Evolutionary conservation across 2,888 invertebrate species (phyloP).

Genomic region (Hemaris fuciformis): DNA sequence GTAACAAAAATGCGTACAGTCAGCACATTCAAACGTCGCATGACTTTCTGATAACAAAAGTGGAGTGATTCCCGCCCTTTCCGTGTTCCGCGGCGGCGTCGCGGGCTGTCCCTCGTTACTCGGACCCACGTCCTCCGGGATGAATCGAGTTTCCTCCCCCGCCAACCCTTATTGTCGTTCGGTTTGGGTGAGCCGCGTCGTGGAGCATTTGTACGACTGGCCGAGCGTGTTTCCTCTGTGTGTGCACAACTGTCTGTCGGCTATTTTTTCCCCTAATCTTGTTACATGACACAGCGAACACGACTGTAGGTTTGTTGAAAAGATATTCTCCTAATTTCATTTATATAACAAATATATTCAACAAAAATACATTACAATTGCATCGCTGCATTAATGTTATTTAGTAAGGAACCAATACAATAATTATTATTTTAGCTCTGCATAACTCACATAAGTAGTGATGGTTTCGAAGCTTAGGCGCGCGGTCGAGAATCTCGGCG

Average conservation of each 20-base stretch:
- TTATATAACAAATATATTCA: too few species aligned
- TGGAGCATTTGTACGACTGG: slow-evolving; percentile 29
- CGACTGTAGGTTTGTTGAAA: background rate
- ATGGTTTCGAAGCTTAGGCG: too few species aligned
- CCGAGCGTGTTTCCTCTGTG: slow-evolving; percentile 2
- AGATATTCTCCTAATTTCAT: background rate
- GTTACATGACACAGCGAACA: background rate
- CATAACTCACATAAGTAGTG: too few species aligned
- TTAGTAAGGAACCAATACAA: background rate
- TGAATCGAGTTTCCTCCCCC: slow-evolving; percentile 58
- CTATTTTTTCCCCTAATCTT: background rate
- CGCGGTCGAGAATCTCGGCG: too few species aligned
- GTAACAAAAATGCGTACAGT: background rate
- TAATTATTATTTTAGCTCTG: background rate
- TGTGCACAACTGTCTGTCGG: background rate
- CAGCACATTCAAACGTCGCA: slow-evolving; percentile 11
- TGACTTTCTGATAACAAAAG: slow-evolving; percentile 14
- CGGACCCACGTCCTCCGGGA: slow-evolving; percentile 20
- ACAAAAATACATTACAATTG: too few species aligned
- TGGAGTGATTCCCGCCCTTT: slow-evolving; percentile 57
- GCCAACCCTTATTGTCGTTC: slow-evolving; percentile 46
- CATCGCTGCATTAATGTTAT: too few species aligned
- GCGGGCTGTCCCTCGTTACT: slow-evolving; percentile 54
- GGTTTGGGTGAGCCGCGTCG: slow-evolving; percentile 40
- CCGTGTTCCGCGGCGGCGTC: slow-evolving; percentile 52